Conservation (phyloP, 1,140 invertebrate genomes). For the Acyrthosiphon pisum region DNA sequence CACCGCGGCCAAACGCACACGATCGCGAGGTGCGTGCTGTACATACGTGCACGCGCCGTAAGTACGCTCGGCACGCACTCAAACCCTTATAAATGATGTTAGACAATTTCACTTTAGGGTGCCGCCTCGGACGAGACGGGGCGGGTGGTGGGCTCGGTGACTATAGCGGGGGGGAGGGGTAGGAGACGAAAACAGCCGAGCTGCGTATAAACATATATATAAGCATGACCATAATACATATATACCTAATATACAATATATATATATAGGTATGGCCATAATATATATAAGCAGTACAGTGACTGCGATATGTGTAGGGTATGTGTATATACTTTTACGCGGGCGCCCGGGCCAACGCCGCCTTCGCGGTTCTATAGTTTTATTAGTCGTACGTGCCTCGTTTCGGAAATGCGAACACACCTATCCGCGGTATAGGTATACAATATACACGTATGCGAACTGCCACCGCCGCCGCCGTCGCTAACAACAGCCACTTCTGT, state of each 20-base stretch:
- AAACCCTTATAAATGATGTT: slow-evolving; percentile 38
- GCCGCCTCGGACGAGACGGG: background rate
- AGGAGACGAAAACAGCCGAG: background rate
- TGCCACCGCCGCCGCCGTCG: background rate
- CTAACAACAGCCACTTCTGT: background rate
- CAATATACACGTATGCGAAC: background rate
- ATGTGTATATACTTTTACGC: background rate
- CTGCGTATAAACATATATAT: background rate
- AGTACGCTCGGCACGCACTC: background rate
- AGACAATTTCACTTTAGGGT: slow-evolving; percentile 22
- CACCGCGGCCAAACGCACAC: background rate
- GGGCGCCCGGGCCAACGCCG: background rate
- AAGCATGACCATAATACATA: background rate
- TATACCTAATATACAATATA: background rate
- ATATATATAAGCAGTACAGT: background rate
- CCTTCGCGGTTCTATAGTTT: slow-evolving; percentile 26
- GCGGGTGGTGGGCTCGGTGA: too few species aligned
- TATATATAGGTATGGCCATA: background rate
- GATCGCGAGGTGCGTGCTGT: background rate
- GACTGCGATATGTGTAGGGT: background rate
- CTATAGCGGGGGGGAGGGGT: too few species aligned
- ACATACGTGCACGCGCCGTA: background rate
- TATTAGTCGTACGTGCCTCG: slow-evolving; percentile 28
- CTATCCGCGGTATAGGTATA: background rate
- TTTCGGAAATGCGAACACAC: slow-evolving; percentile 2